Conservation (phyloP, 2,113 vertebrate genomes). For the Drymodes brunneopygia region DNA sequence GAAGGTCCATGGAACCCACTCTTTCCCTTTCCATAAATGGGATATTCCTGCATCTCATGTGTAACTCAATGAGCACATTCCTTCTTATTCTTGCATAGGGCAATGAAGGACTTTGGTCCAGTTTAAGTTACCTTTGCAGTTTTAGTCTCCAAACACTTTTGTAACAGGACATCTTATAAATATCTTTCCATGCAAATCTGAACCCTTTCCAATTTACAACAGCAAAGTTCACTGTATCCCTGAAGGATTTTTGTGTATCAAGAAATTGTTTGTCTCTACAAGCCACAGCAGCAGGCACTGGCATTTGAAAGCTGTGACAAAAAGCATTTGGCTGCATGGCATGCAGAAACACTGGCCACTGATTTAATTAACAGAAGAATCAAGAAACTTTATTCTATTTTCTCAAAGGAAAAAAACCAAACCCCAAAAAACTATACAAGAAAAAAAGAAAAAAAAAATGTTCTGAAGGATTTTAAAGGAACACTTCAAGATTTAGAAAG, state of each 20-base stretch:
- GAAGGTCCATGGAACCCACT: background rate
- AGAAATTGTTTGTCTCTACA: conserved; percentile 6
- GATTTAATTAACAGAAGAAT: background rate
- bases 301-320: background rate
- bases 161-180: background rate
- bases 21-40: background rate
- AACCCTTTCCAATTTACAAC: conserved; percentile 51
- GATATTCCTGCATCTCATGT: background rate
- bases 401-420: background rate
- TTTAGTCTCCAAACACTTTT: conserved; percentile 4
- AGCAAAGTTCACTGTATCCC: conserved; percentile 55
- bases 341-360: background rate
- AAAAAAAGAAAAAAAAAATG: too few relatives aligned
- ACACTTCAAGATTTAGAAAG: background rate
- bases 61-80: background rate
- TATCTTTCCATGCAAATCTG: background rate
- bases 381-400: background rate
- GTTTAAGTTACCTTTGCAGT: background rate
- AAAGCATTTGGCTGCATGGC: background rate
- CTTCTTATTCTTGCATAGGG: background rate
- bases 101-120: background rate
- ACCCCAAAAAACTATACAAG: background rate
- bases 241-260: conserved; percentile 24
- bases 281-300: background rate
- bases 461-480: background rate